Base-by-base conservation (phyloP, 2,113 vertebrate species). In the Anhinga rufa region DNA sequence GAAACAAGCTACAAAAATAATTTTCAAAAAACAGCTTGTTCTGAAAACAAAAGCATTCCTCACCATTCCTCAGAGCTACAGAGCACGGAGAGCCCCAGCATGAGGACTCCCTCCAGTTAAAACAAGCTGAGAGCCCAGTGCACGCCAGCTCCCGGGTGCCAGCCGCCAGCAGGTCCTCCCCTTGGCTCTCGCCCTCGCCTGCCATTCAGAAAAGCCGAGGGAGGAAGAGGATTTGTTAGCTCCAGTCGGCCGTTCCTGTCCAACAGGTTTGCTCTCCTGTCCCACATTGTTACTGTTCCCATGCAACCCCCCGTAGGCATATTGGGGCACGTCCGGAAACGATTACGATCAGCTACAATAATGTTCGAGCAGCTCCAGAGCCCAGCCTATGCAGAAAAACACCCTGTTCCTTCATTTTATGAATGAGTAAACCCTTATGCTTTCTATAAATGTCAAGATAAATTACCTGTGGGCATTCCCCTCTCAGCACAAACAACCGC, bases 261-360 rank as follows among this genome's bases (percentile, higher is more conserved):
- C 70, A 38, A 92, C 97, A 68, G 31, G 95, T 95, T 97, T 86
- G 86, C 54, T 32, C 57, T 46, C 38, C 48, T 34, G 83, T 46
- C 97, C 80, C 82, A 21, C 90, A 9, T 49, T 46, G 38, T 48
- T 91, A 58, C 82, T 18, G 83, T 97, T 96, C 96, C 93, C 97
- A 71, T 32, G 95, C 86, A 92, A 48, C 78, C 51, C 86, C 92
- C 91, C 42, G 14, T 34, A 49, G 98, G 97, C 97, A 93, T 51
- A 78, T 28, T 86, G 76, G 96, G 96, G 94, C 97, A 96, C 74
- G 97, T 97, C 98, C 96, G 85, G 97, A 95, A 97, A 89, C 29
- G 94, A 97, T 97, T 40, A 29, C 87, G 2, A 97, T 96, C 95
- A 92, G 95, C 96, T 92, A 65, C 87, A 60, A 83, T 88, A 93